Evolutionary conservation across 2,888 invertebrate genomes (phyloP), one percentile per base, ranked within the genome.

Genomic region (Drosophila dives): DNA sequence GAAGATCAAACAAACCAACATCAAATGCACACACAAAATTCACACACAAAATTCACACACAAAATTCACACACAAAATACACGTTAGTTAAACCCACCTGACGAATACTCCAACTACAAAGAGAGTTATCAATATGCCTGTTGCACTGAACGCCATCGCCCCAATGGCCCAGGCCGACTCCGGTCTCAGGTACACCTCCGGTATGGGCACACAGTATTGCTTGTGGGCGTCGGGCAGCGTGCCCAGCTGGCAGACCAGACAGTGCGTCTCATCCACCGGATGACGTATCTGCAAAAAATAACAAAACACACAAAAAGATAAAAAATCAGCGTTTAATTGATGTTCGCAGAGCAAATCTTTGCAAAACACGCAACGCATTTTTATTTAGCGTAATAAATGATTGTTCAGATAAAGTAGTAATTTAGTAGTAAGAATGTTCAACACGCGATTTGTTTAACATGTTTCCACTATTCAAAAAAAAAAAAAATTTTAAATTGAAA

Each of bases 141-240:
- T 95, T 11, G 97, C 95, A 38, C 98, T 97, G 91, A 98, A 96
- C 12, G 96, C 95, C 97, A 98, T 97, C 15, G 98, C 98, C 0
- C 97, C 98, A 71, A 98, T 98, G 6, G 98, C 98, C 96, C 98
- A 97, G 55, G 96, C 97, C 75, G 97, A 97, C 91, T 96, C 96
- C 15, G 96, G 95, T 26, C 96, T 94, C 70, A 97, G 94, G 92
- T 97, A 97, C 64, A 97, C 96, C 93, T 97, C 97, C 0, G 97
- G 97, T 77, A 98, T 97, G 66, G 95, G 94, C 17, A 95, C 94
- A 93, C 97, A 98, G 81, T 93, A 94, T 32, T 96, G 95, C 81
- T 97, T 96, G 56, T 95, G 95, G 1, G 93, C 93, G 92, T 97
- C 96, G 0, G 99, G 98, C 40, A 98, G 94, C 0, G 97, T 97